Conservation (phyloP, 1,140 invertebrate genomes). For the Probaryconus sp. region DNA sequence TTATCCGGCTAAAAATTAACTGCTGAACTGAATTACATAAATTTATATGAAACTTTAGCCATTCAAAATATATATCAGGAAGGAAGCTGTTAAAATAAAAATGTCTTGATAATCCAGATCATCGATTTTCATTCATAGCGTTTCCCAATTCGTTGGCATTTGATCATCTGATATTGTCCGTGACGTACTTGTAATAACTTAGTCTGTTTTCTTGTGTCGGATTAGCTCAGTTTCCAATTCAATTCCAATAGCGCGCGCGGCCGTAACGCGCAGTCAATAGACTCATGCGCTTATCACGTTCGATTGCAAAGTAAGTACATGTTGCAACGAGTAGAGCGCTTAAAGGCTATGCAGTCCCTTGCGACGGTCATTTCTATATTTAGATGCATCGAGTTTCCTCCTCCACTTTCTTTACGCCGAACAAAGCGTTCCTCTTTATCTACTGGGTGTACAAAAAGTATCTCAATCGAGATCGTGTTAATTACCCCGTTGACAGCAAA, state of each 20-base stretch:
- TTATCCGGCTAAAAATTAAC: too few species aligned
- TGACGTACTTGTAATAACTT: slow-evolving; percentile 7
- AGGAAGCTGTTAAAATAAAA: too few species aligned
- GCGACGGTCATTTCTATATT: slow-evolving; percentile 77
- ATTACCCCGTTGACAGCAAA: too few species aligned
- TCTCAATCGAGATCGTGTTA: too few species aligned
- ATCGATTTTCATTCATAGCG: neutral
- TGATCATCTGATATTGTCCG: slow-evolving; percentile 1
- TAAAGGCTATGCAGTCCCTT: slow-evolving; percentile 69
- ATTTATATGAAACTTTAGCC: too few species aligned
- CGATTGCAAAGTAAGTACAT: slow-evolving; percentile 57
- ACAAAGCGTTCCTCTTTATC: slow-evolving; percentile 72
- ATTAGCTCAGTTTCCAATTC: slow-evolving; percentile 30
- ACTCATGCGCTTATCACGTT: slow-evolving; percentile 60
- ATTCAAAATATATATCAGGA: slow-evolving; percentile 4
- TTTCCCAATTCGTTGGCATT: neutral
- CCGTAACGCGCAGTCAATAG: slow-evolving; percentile 44
- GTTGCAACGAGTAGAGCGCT: slow-evolving; percentile 62
- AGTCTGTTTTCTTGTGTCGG: neutral
- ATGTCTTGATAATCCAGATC: slow-evolving; percentile 9
- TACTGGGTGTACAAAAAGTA: slow-evolving; percentile 66
- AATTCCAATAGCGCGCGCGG: slow-evolving; percentile 18
- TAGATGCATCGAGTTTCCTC: slow-evolving; percentile 75
- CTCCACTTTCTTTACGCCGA: slow-evolving; percentile 73
- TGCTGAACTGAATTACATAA: too few species aligned